A percentile compares a stretch with the other conserved stretches of the same genome.
Evolutionary conservation across 2,888 invertebrate genomes (phyloP).

Genomic region (Andrena flavipes): DNA sequence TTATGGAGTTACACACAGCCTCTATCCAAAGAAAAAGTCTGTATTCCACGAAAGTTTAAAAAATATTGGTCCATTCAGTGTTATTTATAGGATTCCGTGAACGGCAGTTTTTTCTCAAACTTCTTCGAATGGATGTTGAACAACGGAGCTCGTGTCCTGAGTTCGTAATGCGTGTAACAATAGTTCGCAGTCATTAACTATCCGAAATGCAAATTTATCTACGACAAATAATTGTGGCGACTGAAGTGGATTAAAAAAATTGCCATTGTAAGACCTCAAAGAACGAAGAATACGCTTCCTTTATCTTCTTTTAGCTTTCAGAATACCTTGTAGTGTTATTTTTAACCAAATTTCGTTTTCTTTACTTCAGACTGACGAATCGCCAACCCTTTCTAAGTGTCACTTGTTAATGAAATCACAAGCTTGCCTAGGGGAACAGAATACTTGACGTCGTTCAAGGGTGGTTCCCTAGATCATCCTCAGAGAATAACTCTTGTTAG

Average conservation of each 20-base stretch:
- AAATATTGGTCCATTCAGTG: conserved; percentile 10
- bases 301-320: too few species aligned
- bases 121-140: not conserved
- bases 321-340: too few species aligned
- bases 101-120: not conserved
- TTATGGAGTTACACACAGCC: conserved; percentile 7
- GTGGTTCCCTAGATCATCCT: conserved; percentile 1
- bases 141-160: not conserved
- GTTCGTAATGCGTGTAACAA: not conserved
- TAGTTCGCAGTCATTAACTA: too few species aligned
- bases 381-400: not conserved
- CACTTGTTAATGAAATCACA: not conserved
- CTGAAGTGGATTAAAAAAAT: too few species aligned
- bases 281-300: not conserved
- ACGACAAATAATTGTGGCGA: too few species aligned
- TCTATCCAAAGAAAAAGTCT: conserved; percentile 4
- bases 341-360: not conserved
- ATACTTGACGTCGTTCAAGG: not conserved
- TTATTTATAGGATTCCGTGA: conserved; percentile 20
- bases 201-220: too few species aligned
- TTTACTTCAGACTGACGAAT: not conserved
- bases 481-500: conserved; percentile 3
- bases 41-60: conserved; percentile 14
- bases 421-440: not conserved
- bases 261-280: too few species aligned